phyloP scores from a whole-genome alignment of 2,113 vertebrate species.

The Panthera tigris region DNA sequence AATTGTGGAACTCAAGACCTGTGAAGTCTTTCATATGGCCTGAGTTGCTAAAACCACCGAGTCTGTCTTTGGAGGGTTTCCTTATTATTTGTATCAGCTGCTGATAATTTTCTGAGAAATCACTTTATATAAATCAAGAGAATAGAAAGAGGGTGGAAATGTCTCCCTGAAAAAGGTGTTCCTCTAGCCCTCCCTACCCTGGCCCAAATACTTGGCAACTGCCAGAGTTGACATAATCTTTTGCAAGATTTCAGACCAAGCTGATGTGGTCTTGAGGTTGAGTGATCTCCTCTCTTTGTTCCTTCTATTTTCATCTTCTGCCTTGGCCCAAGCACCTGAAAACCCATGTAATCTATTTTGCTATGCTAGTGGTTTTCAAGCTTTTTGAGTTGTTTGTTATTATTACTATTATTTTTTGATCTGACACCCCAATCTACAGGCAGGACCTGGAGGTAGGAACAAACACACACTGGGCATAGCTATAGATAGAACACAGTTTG shows the following conservation, averaged over 20 bases:
- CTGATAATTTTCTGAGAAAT: conserved; percentile 43
- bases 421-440: background rate
- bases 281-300: conserved; percentile 40
- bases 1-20: background rate
- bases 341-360: conserved; percentile 37
- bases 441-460: background rate
- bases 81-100: conserved; percentile 34
- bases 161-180: conserved; percentile 26
- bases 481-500: background rate
- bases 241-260: conserved; percentile 15
- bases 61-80: background rate
- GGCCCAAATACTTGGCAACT: background rate
- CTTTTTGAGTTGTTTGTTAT: background rate
- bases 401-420: conserved; percentile 35
- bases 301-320: conserved; percentile 37
- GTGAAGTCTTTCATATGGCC: background rate
- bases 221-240: conserved; percentile 28
- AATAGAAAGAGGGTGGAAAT: conserved; percentile 28
- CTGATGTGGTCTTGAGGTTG: conserved; percentile 24
- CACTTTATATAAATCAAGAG: background rate
- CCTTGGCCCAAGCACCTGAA: conserved; percentile 44
- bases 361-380: background rate
- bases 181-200: background rate
- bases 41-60: background rate
- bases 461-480: background rate